These are phyloP conservation scores for Pararge aegeria DNA, from an alignment of 1,140 invertebrate genomes.

Conservation along the genomic window DNA sequence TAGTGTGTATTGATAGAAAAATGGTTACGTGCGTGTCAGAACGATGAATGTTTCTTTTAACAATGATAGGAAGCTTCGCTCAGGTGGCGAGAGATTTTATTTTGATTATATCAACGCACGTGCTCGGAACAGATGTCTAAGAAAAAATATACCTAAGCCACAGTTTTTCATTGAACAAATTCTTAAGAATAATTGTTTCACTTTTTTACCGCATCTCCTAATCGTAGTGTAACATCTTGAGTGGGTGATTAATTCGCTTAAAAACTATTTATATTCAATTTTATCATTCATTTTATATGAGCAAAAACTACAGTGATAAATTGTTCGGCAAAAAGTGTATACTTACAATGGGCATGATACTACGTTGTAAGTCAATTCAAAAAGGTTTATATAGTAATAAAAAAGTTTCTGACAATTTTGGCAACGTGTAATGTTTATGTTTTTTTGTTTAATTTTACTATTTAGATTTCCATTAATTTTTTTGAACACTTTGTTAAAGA, in stretches of 20 bases:
- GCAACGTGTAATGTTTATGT: no score
- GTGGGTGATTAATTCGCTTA: not conserved
- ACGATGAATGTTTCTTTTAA: constrained; percentile 50
- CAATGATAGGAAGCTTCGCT: constrained; percentile 52
- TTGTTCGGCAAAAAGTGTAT: not conserved
- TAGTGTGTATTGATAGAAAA: constrained; percentile 56
- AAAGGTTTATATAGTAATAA: no score
- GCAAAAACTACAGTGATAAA: not conserved
- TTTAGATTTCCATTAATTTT: no score
- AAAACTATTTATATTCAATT: constrained; percentile 3
- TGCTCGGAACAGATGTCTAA: constrained; percentile 36
- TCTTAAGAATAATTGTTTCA: constrained; percentile 3
- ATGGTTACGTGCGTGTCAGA: constrained; percentile 37
- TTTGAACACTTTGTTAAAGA: no score
- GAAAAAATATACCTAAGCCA: constrained; percentile 7
- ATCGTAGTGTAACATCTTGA: constrained; percentile 8
- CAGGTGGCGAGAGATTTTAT: constrained; percentile 50
- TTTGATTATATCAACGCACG: constrained; percentile 47
- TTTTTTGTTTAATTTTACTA: no score
- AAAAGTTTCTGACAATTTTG: no score
- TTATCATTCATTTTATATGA: constrained; percentile 6
- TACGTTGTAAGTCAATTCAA: no score
- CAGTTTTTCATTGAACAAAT: constrained; percentile 6
- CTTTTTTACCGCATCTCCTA: constrained; percentile 6
- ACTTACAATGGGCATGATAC: not conserved